phyloP scores from a whole-genome alignment of 2,888 invertebrate species.

The Cephus pulcher region DNA sequence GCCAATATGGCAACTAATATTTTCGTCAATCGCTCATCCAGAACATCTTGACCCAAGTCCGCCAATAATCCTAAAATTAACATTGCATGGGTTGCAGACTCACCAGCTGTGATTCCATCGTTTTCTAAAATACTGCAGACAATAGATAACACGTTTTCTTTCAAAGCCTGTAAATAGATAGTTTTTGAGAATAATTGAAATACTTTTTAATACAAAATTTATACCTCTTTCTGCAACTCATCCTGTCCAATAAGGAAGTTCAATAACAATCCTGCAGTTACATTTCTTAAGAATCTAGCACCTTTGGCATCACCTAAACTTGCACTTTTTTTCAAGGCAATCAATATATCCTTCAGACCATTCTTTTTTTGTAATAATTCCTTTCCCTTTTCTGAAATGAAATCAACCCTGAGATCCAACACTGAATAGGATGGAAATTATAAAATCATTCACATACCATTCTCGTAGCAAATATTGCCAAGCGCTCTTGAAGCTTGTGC shows the following conservation, averaged over 20 bases:
- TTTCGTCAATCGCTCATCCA: conserved; percentile 70
- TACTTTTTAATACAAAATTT: neutral
- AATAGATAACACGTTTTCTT: conserved; percentile 66
- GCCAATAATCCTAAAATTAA: conserved; percentile 68
- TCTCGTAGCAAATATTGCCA: conserved; percentile 91
- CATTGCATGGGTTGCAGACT: conserved; percentile 69
- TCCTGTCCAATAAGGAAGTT: conserved; percentile 84
- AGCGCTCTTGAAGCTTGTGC: conserved; percentile 85
- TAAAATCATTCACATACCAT: conserved; percentile 70
- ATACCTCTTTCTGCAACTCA: conserved; percentile 71
- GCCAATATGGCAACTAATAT: conserved; percentile 74
- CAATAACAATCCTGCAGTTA: conserved; percentile 80
- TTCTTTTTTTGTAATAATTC: conserved; percentile 60
- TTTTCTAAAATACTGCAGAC: conserved; percentile 67
- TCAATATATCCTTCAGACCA: conserved; percentile 67
- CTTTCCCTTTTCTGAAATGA: conserved; percentile 53
- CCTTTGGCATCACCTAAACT: conserved; percentile 41
- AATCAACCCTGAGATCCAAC: neutral
- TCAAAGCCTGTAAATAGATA: conserved; percentile 59
- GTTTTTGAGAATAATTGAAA: neutral
- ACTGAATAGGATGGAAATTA: neutral
- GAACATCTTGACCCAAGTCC: conserved; percentile 66
- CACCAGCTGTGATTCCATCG: conserved; percentile 62
- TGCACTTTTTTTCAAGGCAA: conserved; percentile 46
- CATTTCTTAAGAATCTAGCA: conserved; percentile 70